A percentile compares a stretch with the other conserved stretches of the same genome.
phyloP scores from a whole-genome alignment of 30 jellyfish, hydroid and myxozoan genomes.

The Mastigias papua region DNA sequence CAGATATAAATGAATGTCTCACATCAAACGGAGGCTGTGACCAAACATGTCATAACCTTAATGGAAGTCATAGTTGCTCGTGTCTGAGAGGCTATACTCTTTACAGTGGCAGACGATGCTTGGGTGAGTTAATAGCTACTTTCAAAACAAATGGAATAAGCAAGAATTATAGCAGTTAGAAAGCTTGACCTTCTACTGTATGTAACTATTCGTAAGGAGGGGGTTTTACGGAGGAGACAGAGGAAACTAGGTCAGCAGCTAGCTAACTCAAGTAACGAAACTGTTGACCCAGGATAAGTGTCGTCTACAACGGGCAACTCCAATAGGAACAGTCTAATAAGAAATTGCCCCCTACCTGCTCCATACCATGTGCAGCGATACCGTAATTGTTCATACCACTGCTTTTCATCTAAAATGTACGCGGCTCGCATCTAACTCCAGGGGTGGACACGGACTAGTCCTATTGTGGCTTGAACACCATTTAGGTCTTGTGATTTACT shows the following conservation, averaged over 20 bases:
- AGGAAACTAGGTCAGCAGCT: not conserved
- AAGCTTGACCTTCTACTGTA: not conserved
- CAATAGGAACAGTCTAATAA: no score
- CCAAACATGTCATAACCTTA: conserved; percentile 55
- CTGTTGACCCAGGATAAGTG: not conserved
- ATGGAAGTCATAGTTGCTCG: conserved; percentile 64
- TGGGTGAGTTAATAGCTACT: not conserved
- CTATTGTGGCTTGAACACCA: no score
- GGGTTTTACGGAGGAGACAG: not conserved
- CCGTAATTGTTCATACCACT: no score
- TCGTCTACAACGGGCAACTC: not conserved
- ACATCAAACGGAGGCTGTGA: conserved; percentile 70
- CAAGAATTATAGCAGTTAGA: not conserved
- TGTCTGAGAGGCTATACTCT: conserved; percentile 68
- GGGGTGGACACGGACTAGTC: no score
- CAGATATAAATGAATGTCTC: conserved; percentile 69
- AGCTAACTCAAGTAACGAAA: not conserved
- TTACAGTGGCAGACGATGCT: not conserved
- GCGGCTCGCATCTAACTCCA: no score
- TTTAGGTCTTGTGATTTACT: no score
- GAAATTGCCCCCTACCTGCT: no score
- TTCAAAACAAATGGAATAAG: not conserved
- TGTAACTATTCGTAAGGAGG: not conserved
- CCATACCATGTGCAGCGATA: no score
- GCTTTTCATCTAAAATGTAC: no score